A percentile compares a stretch with the other conserved stretches of the same genome.
These are phyloP conservation scores for Nomada fabriciana DNA, from an alignment of 2,888 invertebrate genomes.

Conservation along the genomic window DNA sequence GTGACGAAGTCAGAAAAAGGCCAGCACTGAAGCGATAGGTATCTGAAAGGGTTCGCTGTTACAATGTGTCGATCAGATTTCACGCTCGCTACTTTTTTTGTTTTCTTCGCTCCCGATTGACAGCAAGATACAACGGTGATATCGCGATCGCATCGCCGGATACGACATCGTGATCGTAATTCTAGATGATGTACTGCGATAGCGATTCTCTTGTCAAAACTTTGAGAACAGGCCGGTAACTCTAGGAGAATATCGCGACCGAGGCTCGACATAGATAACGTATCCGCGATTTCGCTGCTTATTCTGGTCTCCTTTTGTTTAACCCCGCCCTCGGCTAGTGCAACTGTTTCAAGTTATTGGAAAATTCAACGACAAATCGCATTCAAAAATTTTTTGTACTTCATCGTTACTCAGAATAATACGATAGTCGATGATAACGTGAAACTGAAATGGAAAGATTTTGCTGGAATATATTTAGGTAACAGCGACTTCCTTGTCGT, in stretches of 20 bases:
- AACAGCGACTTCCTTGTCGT: slow-evolving; percentile 1
- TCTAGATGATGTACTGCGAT: slow-evolving; percentile 43
- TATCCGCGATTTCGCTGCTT: slow-evolving; percentile 8
- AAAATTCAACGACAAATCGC: not conserved
- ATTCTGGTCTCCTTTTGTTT: slow-evolving; percentile 7
- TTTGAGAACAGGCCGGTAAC: slow-evolving; percentile 33
- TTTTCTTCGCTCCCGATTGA: not conserved
- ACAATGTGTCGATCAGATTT: not conserved
- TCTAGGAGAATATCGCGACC: slow-evolving; percentile 47
- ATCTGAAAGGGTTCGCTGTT: not conserved
- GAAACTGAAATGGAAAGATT: not conserved
- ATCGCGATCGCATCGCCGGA: slow-evolving; percentile 40
- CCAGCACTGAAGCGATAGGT: not conserved
- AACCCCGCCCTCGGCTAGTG: not conserved
- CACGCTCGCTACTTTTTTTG: not conserved
- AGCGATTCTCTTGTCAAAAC: slow-evolving; percentile 37
- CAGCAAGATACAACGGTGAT: slow-evolving; percentile 3
- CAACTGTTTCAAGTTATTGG: not conserved
- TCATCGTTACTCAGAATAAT: too few species aligned
- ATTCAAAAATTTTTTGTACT: too few species aligned
- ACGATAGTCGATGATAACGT: too few species aligned
- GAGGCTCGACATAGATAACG: slow-evolving; percentile 41
- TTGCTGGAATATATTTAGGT: not conserved
- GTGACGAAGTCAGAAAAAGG: not conserved
- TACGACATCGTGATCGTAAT: slow-evolving; percentile 49